These are phyloP conservation scores for Metopia argyrocephala DNA, from an alignment of 2,888 invertebrate genomes.

Conservation along the genomic window DNA sequence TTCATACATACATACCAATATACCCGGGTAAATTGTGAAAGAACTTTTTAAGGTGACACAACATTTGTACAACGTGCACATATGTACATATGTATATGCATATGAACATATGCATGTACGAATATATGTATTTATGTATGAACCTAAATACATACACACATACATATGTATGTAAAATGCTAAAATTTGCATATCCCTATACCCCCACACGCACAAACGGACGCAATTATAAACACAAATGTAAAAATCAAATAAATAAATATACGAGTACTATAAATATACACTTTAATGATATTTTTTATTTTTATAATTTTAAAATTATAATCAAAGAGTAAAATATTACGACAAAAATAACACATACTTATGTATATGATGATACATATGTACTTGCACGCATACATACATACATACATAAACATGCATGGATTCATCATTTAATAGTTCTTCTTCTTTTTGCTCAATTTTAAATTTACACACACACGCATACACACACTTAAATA, in stretches of 20 bases:
- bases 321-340: constrained; percentile 66
- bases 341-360: constrained; percentile 32
- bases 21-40: no score
- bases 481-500: not conserved
- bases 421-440: no score
- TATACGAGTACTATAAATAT: not conserved
- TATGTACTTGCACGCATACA: constrained; percentile 27
- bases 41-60: no score
- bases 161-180: constrained; percentile 16
- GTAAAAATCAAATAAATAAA: not conserved
- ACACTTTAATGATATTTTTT: constrained; percentile 67
- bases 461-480: not conserved
- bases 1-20: no score
- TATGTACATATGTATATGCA: not conserved
- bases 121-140: not conserved
- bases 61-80: not conserved
- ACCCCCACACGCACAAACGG: constrained; percentile 56
- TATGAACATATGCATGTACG: not conserved
- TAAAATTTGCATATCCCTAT: constrained; percentile 64
- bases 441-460: no score
- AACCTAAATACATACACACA: not conserved
- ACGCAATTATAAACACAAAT: not conserved
- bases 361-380: constrained; percentile 37
- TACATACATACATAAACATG: constrained; percentile 7
- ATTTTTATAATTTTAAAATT: constrained; percentile 73